Evolutionary conservation across 2,797 vertebrate genomes (phyloP), one percentile per base, ranked within the genome.

Genomic region (Anisognathus igniventris): DNA sequence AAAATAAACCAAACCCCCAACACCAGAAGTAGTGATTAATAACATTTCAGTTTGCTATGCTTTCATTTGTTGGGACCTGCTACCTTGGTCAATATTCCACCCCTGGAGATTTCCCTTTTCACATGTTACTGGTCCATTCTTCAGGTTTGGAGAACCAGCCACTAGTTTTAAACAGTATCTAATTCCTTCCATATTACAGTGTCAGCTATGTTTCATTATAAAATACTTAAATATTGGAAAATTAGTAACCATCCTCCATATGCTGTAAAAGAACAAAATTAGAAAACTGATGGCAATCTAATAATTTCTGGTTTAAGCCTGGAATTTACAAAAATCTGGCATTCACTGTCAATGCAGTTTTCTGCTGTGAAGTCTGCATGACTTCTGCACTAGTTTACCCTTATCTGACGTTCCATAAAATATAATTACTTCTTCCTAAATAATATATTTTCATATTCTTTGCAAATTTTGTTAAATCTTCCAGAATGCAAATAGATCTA

Each of bases 301-400:
- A 78, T 73, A 88, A 84, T 95, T 93, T 95, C 75, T 95, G 14
- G 3, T 96, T 96, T 91, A 91, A 97, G 90, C 61, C 9, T 79
- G 37, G 61, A 91, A 92, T 88, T 93, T 67, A 60, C 75, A 86
- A 93, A 95, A 88, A 85, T 77, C 65, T 79, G 53, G 33, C 51
- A 73, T 56, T 80, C 45, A 54, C 21, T 81, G 25, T 68, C 71
- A 89, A 77, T 87, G 56, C 11, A 64, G 25, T 68, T 86, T 88
- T 94, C 62, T 70, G 10, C n/a, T 45, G 11, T 83, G 48, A 94
- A 86, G 86, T 30, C 16, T 72, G 44, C 13, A 42, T 51, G 12
- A 62, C 30, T 90, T 70, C 56, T 76, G 33, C 80, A 58, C 39
- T 51, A 76, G 68, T 50, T 85, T 70, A 72, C 48, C 33, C 25